phyloP scores from a whole-genome alignment of 2,888 invertebrate genomes.

The Drosophila longiperda region DNA sequence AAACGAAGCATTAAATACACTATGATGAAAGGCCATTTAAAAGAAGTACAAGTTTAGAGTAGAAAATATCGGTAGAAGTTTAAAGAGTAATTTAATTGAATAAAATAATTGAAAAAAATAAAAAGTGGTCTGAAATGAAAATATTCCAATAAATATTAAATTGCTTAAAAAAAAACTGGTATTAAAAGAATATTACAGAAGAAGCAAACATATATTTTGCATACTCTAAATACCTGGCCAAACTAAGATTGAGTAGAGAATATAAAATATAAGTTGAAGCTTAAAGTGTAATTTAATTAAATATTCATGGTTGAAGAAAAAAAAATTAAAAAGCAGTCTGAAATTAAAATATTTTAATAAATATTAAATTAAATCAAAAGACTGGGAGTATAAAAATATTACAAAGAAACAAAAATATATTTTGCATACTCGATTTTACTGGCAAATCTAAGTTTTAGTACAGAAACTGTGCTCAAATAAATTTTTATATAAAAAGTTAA shows the following conservation, averaged over 20 bases:
- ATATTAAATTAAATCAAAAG: background rate
- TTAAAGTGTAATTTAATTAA: too few species aligned
- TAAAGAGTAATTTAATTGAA: too few species aligned
- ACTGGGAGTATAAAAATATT: background rate
- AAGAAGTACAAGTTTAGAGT: background rate
- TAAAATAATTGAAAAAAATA: too few species aligned
- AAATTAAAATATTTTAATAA: background rate
- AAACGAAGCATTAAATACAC: constrained; percentile 25
- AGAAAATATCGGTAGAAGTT: too few species aligned
- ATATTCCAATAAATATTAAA: background rate
- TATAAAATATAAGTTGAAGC: background rate
- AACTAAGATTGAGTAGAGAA: too few species aligned
- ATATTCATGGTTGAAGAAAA: background rate
- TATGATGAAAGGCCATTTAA: background rate
- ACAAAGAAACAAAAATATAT: background rate
- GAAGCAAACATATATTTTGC: background rate
- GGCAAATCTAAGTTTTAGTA: too few species aligned
- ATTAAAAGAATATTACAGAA: background rate
- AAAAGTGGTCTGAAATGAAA: background rate
- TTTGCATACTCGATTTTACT: background rate
- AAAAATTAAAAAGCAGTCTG: too few species aligned
- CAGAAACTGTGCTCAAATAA: background rate
- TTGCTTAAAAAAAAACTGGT: fast-evolving
- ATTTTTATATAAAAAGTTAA: background rate
- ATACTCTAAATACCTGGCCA: background rate